Evolutionary conservation across 2,113 vertebrate species (phyloP), one percentile per base, ranked within the genome.

Genomic region (Aepyceros melampus): DNA sequence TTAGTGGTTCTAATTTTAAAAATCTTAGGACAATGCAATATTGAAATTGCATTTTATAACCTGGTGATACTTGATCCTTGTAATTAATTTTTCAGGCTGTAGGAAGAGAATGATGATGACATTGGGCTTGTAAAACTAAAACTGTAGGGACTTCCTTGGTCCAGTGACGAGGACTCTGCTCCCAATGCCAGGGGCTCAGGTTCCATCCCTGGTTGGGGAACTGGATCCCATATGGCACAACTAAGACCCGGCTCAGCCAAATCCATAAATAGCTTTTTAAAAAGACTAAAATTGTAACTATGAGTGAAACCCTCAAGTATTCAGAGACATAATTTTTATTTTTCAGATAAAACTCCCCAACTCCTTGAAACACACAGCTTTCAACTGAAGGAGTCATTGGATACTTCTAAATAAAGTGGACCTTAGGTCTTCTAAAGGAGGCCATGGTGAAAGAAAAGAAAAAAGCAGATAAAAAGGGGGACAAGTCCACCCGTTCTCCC

Each of bases 361-460:
- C 55, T 60, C n/a, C 60, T 89, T 89, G 58, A 94, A 97, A 90
- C 40, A 23, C 43, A 55, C 7, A 55, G 47, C 82, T 79, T 33
- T 79, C 45, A 29, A 13, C 17, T 55, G 21, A 78, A 78, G 85
- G n/a, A 78, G 60, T 56, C 64, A 23, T 12, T 90, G 55, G 43
- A 64, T 86, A 23, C 45, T 62, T 91, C 11, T n/a, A 78, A 36
- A 60, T 90, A 79, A 78, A 92, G 86, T 8, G 71, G 19, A 12
- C 1, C 0, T 53, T 87, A 87, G 36, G 25, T 25, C 45, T 36
- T 87, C 86, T 19, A 31, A 45, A 89, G 89, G 49, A 89, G 89
- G 49, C 60, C 19, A 99, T 99, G 99, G 98, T 53, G 95, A 99
- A 98, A 91, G 98, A 98, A 55, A 99, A 98, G 97, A 99, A 99